Conservation (phyloP, 1,140 invertebrate species). For the Philopotamus ludificatus region DNA sequence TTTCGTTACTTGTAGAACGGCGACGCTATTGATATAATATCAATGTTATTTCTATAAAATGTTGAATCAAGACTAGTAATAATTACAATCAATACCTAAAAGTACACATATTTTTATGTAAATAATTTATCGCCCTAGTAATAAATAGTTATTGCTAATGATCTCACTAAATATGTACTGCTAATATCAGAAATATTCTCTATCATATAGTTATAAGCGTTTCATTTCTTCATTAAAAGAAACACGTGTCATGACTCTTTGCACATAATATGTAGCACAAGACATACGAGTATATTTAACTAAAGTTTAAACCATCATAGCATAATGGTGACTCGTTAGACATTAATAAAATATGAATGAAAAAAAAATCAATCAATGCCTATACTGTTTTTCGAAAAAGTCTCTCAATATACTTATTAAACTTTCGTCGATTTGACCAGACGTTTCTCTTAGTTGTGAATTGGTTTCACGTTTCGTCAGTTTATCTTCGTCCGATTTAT, state of each 20-base stretch:
- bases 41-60: too few species aligned
- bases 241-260: not conserved
- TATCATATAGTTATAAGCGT: constrained; percentile 38
- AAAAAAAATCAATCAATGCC: constrained; percentile 22
- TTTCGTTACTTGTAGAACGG: too few species aligned
- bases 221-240: constrained; percentile 27
- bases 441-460: constrained; percentile 30
- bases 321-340: not conserved
- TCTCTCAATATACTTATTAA: constrained; percentile 37
- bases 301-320: too few species aligned
- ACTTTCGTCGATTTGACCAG: constrained; percentile 36
- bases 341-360: not conserved
- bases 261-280: constrained; percentile 7
- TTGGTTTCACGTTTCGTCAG: constrained; percentile 39
- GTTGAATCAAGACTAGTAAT: constrained; percentile 38
- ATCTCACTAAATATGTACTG: constrained; percentile 39
- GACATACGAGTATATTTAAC: not conserved
- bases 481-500: constrained; percentile 26
- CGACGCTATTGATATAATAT: too few species aligned
- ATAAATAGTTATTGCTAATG: constrained; percentile 42
- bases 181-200: constrained; percentile 37
- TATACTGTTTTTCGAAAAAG: constrained; percentile 38
- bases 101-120: constrained; percentile 29
- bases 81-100: constrained; percentile 38
- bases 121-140: constrained; percentile 37